Evolutionary conservation across 2,888 invertebrate genomes (phyloP), one percentile per base, ranked within the genome.

Genomic region (Synanthedon tipuliformis): DNA sequence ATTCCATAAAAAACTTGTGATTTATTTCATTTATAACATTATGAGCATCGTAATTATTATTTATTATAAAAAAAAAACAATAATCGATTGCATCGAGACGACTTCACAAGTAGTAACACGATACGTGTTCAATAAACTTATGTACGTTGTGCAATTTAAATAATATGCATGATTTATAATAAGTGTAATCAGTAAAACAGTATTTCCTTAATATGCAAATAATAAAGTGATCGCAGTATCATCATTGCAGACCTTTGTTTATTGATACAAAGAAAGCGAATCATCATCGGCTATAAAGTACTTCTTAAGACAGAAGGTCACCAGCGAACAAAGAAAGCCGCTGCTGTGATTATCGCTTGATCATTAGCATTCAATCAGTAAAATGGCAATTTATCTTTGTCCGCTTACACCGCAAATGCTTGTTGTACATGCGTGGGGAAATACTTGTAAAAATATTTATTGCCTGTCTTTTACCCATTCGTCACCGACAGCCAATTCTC

Each of bases 271-370:
- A 45, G 45, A 45, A 45, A 45, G 45, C 45, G 45, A 12, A 45
- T 45, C 45, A 45, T 45, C 13, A 8, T n/a, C 45, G 34, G 15
- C 45, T 15, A n/a, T 45, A 12, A 15, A 45, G 45, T 15, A 8
- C 34, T 34, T 10, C 8, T 34, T 34, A 34, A 34, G 45, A 45
- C 45, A 13, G 13, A 45, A 45, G 45, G 45, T 45, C 45, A 12
- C 13, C 15, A n/a, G 11, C 34, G 27, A 41, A 52, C 52, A 52
- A 52, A 52, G 52, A 52, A 52, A 52, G 52, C 52, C 52, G 52
- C 49, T 40, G 52, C 49, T 40, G 18, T 15, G 10, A 18, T 52
- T 48, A 50, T 51, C 41, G n/a, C 40, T 52, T 40, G 48, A 40
- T 50, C 52, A 48, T 52, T 40, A 15, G 11, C 18, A 49, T 40